Evolutionary conservation across 2,888 invertebrate species (phyloP).

Genomic region (Cylloceria caligata): DNA sequence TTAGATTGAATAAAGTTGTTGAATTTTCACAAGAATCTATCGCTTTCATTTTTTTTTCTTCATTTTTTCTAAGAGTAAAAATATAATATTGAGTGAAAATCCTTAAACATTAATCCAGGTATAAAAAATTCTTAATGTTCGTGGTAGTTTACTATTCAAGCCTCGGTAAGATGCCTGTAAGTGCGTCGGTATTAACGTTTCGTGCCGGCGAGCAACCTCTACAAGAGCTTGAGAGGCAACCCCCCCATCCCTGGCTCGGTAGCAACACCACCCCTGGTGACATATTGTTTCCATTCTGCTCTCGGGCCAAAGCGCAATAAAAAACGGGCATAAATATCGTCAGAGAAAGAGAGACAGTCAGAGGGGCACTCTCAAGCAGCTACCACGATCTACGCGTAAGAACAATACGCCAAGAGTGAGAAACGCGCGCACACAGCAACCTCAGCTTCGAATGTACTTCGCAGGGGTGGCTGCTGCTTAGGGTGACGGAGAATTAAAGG

Average conservation of each 20-base stretch:
- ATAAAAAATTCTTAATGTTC: no score
- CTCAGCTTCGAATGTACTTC: conserved; percentile 9
- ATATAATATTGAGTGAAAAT: background rate
- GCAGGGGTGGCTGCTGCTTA: conserved; percentile 2
- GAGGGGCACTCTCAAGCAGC: conserved; percentile 67
- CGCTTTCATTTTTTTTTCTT: background rate
- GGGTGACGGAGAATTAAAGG: conserved; percentile 70
- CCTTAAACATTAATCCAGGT: background rate
- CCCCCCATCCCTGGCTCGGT: conserved; percentile 33
- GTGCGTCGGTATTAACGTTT: conserved; percentile 79
- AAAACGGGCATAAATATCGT: conserved; percentile 83
- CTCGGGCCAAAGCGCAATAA: conserved; percentile 81
- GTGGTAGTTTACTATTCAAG: background rate
- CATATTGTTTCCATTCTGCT: conserved; percentile 84
- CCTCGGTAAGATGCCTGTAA: background rate
- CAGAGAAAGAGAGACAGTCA: conserved; percentile 28
- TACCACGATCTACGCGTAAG: conserved; percentile 72
- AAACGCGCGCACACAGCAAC: conserved; percentile 32
- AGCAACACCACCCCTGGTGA: conserved; percentile 77
- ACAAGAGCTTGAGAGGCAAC: conserved; percentile 54
- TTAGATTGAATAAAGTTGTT: background rate
- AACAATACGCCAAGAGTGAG: conserved; percentile 69
- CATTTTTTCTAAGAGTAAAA: background rate
- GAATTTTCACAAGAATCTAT: background rate
- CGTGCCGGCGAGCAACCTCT: conserved; percentile 63